Conservation (phyloP, 2,888 invertebrate genomes). For the Erebia ligea region DNA sequence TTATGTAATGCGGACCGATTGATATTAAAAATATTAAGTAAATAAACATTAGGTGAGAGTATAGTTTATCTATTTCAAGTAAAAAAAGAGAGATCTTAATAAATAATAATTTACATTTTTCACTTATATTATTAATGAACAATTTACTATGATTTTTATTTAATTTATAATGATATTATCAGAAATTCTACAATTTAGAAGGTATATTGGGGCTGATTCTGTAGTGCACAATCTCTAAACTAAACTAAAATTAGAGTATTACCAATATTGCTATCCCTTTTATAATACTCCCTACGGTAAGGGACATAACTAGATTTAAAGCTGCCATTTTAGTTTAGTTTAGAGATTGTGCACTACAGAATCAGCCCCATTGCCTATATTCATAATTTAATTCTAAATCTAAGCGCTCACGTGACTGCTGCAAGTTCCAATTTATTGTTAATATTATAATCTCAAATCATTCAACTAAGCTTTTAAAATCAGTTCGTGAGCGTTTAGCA, state of each 20-base stretch:
- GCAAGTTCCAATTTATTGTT: neutral
- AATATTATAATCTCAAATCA: neutral
- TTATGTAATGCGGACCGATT: slow-evolving; percentile 49
- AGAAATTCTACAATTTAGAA: slow-evolving; percentile 25
- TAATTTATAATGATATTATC: slow-evolving; percentile 19
- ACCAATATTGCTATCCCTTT: too few relatives aligned
- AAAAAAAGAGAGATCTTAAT: slow-evolving; percentile 11
- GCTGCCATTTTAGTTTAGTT: too few relatives aligned
- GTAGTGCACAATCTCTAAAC: too few relatives aligned
- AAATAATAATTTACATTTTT: slow-evolving; percentile 46
- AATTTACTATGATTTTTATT: too few relatives aligned
- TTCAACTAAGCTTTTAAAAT: neutral
- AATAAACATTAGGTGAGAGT: slow-evolving; percentile 27
- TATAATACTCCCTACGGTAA: too few relatives aligned
- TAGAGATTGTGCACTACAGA: too few relatives aligned
- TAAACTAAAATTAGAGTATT: too few relatives aligned
- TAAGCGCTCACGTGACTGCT: slow-evolving; percentile 7
- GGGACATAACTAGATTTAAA: too few relatives aligned
- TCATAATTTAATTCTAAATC: neutral
- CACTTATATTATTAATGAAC: slow-evolving; percentile 7
- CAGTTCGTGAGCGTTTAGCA: slow-evolving; percentile 16
- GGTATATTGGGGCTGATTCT: too few relatives aligned
- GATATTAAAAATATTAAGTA: slow-evolving; percentile 1
- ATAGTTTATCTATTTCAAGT: slow-evolving; percentile 10
- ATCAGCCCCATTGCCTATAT: too few relatives aligned